These are phyloP conservation scores for Anguilla rostrata DNA, from an alignment of 2,113 vertebrate genomes.

Conservation along the genomic window DNA sequence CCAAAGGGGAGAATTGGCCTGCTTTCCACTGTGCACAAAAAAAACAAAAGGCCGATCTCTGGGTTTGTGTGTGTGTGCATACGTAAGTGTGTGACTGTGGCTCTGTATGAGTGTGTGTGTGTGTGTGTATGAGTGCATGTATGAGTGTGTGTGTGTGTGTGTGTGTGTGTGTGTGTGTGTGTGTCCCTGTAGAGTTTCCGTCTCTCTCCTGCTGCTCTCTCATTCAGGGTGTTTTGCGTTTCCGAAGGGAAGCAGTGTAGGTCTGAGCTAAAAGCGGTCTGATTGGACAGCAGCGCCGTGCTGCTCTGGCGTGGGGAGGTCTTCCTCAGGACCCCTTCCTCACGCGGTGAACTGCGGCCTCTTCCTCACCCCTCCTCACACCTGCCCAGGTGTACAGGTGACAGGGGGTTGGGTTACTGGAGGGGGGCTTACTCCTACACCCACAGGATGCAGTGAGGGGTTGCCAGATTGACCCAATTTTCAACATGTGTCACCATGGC, in stretches of 20 bases:
- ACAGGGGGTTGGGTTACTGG: background rate
- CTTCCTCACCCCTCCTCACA: background rate
- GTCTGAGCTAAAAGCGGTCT: too few relatives aligned
- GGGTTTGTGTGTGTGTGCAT: too few relatives aligned
- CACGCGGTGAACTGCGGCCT: background rate
- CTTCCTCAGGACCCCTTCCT: background rate
- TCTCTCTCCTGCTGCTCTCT: background rate
- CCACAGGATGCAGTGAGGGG: background rate
- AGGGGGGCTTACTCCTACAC: background rate
- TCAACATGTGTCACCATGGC: background rate
- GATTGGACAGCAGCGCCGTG: background rate
- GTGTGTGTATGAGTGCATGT: too few relatives aligned
- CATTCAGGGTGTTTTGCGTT: background rate
- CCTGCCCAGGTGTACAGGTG: background rate
- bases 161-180: too few relatives aligned
- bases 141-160: too few relatives aligned
- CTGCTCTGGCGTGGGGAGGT: background rate
- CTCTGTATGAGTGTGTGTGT: too few relatives aligned
- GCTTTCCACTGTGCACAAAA: too few relatives aligned
- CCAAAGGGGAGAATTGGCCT: background rate
- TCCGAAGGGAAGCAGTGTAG: too few relatives aligned
- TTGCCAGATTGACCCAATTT: background rate
- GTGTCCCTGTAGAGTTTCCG: too few relatives aligned
- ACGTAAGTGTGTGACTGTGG: too few relatives aligned
- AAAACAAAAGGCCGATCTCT: background rate